Evolutionary conservation across 2,888 invertebrate species (phyloP).

Genomic region (Drosophila leonis): DNA sequence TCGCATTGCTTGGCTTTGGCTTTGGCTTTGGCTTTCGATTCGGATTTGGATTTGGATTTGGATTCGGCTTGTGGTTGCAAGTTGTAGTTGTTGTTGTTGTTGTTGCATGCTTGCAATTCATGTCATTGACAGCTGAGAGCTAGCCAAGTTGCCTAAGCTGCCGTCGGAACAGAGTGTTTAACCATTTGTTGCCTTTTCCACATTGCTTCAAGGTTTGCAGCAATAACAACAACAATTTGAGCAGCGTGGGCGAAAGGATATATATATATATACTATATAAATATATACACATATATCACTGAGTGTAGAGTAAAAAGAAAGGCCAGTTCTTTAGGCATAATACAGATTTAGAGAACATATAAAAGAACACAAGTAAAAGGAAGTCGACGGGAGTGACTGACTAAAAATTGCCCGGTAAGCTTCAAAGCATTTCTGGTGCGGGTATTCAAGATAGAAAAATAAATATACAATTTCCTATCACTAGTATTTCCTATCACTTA

Average conservation of each 20-base stretch:
- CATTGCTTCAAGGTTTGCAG: constrained; percentile 55
- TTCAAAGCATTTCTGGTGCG: neutral
- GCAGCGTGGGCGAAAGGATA: constrained; percentile 28
- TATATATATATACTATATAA: neutral
- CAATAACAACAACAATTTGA: constrained; percentile 8
- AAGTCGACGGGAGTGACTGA: neutral
- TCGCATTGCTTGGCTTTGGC: constrained; percentile 37
- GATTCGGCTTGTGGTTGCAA: constrained; percentile 45
- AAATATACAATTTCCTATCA: too few relatives aligned
- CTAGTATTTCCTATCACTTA: too few relatives aligned
- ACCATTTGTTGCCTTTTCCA: constrained; percentile 61
- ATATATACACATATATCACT: neutral
- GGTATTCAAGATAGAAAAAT: neutral
- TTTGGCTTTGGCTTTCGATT: constrained; percentile 29
- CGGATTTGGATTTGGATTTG: constrained; percentile 22
- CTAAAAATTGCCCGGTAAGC: neutral
- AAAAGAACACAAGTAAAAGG: too few relatives aligned
- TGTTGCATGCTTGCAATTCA: constrained; percentile 58
- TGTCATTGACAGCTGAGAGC: constrained; percentile 74
- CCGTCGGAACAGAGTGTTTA: constrained; percentile 48
- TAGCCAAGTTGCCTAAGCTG: constrained; percentile 32
- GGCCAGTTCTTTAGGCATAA: neutral
- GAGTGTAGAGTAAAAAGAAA: constrained; percentile 1
- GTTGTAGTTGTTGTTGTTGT: constrained; percentile 5
- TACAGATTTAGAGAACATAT: neutral